Evolutionary conservation across 2,113 vertebrate genomes (phyloP), one percentile per base, ranked within the genome.

Genomic region (Colinus virginianus): DNA sequence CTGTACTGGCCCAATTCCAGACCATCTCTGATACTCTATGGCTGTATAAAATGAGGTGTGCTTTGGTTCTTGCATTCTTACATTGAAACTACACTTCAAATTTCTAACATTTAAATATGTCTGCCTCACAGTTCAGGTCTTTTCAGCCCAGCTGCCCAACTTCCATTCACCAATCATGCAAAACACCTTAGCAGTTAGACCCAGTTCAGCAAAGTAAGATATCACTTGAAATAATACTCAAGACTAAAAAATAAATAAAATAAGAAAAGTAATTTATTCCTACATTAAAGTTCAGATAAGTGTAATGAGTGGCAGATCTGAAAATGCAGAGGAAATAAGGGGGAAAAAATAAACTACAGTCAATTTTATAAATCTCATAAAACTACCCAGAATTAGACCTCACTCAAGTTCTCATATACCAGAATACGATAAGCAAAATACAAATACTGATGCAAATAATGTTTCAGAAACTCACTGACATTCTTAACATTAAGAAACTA

Each of bases 61-160:
- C 66, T 95, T 95, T 93, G 74, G 95, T 92, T 95, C 66, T 78
- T 78, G n/a, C 11, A 14, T 87, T 92, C 77, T 96, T 93, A 91
- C 96, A 83, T 20, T 82, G 70, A 96, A 97, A 90, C 28, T 53
- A 68, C 95, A 81, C 42, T 14, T 21, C 48, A 79, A 6, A 68
- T 36, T 75, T 93, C 67, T 18, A 68, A 21, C 5, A 13, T 42
- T 62, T 84, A n/a, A 7, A 7, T 62, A 16, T 40, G 63, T 43
- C 32, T 75, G 86, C 1, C 6, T 13, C 59, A 93, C n/a, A 43
- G 42, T 32, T 84, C 58, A 30, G 11, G 8, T 64, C 55, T 32
- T 79, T 51, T 84, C 64, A 86, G 20, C 6, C 48, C 23, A 55
- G 43, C 13, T 88, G 45, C 77, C 96, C 62, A 88, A n/a, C 3